A percentile compares a stretch with the other conserved stretches of the same genome.
Conservation (phyloP, 2,113 vertebrate species). For the Chaetura pelagica region DNA sequence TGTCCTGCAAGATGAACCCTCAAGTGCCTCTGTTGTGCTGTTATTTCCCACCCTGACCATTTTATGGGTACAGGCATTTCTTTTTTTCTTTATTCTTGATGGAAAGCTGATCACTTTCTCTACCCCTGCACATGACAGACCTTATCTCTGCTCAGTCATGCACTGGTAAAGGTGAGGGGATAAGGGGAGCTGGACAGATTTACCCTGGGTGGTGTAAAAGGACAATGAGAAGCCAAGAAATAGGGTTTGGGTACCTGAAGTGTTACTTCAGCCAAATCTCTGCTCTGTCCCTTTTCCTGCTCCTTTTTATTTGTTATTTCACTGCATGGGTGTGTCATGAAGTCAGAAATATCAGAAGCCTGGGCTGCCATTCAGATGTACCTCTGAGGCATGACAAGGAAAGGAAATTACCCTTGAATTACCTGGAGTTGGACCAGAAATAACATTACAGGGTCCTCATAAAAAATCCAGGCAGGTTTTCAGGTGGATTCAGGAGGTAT, state of each 20-base stretch:
- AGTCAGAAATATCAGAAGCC: neutral
- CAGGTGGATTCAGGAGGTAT: neutral
- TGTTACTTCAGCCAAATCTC: neutral
- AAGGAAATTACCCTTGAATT: neutral
- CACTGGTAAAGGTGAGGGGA: neutral
- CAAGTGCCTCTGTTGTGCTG: fast-evolving
- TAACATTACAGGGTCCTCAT: neutral
- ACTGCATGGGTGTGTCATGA: fast-evolving
- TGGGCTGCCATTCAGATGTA: neutral
- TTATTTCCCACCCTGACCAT: neutral
- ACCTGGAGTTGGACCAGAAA: neutral
- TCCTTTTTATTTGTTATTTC: neutral
- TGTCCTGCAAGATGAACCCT: neutral
- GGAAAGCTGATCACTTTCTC: neutral
- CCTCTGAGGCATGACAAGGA: neutral
- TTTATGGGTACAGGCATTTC: neutral
- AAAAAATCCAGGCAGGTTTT: neutral
- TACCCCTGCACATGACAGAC: neutral
- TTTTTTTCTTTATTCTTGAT: neutral
- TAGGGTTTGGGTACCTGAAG: neutral
- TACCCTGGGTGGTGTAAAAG: neutral
- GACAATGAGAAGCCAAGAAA: neutral
- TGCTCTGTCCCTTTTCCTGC: neutral
- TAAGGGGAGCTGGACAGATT: neutral
- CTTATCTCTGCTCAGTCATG: fast-evolving